A percentile compares a stretch with the other conserved stretches of the same genome.
These are phyloP conservation scores for Agelaius tricolor DNA, from an alignment of 2,113 vertebrate genomes.

Conservation along the genomic window DNA sequence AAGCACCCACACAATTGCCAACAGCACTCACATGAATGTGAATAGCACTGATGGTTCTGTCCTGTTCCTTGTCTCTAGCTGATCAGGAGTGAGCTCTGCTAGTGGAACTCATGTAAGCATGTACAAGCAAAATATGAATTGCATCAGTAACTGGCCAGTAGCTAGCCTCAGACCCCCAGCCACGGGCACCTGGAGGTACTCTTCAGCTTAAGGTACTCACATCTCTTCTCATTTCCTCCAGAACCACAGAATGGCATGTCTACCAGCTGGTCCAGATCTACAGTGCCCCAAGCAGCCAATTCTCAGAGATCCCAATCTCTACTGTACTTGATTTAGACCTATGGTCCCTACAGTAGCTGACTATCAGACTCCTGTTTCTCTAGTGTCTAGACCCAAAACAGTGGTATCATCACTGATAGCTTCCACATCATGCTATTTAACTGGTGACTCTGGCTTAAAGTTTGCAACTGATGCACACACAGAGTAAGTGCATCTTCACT, in stretches of 20 bases:
- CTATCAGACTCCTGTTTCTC: neutral
- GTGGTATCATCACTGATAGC: neutral
- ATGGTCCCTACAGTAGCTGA: neutral
- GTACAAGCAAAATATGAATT: neutral
- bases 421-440: neutral
- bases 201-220: neutral
- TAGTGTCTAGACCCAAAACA: neutral
- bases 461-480: neutral
- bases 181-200: neutral
- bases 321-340: neutral
- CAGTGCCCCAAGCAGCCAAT: neutral
- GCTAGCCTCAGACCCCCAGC: neutral
- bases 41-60: neutral
- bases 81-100: neutral
- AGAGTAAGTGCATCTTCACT: neutral
- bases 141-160: neutral
- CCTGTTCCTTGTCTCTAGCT: neutral
- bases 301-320: neutral
- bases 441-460: neutral
- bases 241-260: neutral
- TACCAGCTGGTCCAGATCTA: rapidly evolving
- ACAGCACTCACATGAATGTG: neutral
- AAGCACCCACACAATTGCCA: neutral
- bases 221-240: neutral
- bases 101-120: neutral